Base-by-base conservation (phyloP, 2,888 invertebrate species). In the Sipha maydis region DNA sequence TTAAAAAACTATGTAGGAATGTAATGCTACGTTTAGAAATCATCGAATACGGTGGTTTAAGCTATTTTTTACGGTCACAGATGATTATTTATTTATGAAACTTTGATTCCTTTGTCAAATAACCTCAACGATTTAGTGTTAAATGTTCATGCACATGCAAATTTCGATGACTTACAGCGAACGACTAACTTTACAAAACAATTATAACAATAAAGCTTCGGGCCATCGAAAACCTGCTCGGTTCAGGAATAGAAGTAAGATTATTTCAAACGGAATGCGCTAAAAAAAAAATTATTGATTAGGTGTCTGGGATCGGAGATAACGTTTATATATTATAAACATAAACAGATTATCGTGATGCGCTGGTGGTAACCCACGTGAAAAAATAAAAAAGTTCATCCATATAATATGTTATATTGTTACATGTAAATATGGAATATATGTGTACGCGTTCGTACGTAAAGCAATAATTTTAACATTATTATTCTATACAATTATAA, bases 141-240 rank as follows among this genome's bases (percentile, higher is more conserved):
- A 7, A 34, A 34, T 8, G 25, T 25, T 28, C n/a, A n/a, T 21
- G n/a, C n/a, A 34, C 19, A n/a, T 75, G 28, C n/a, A 9, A 28
- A 61, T 76, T 75, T 61, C 76, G 8, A 41, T 76, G 28, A 1
- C 69, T 34, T 61, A 41, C 28, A 11, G 28, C 48, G 7, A 48
- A 83, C 71, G 25, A 83, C 48, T 73, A 56, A 14, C 17, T 34
- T 25, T 73, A 73, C 21, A n/a, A 73, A 83, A 73, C 48, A 73
- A 83, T 84, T 21, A 61, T 3, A 41, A 61, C 61, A 41, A 75
- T 38, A 56, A 56, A 77, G 67, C 84, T 76, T 41, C 67, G 17
- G 84, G 84, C 76, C 76, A 31, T 76, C 31, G 17, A 31, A 85
- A 76, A 85, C 84, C 84, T 28, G 84, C 19, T 76, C 84, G 61